Conservation (phyloP, 2,888 invertebrate genomes). For the Acanthococcus lagerstroemiae region DNA sequence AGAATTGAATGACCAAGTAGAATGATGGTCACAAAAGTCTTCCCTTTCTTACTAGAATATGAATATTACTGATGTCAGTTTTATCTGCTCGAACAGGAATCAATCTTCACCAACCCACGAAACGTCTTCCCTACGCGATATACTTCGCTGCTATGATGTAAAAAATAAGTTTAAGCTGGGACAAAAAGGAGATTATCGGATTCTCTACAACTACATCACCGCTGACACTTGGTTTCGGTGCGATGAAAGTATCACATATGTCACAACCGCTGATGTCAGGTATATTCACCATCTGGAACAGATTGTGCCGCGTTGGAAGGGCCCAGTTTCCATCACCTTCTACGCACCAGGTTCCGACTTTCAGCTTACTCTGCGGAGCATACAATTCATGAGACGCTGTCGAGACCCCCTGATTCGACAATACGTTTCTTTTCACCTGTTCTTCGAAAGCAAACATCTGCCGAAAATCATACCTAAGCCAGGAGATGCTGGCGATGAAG, state of each 20-base stretch:
- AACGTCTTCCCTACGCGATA: too few relatives aligned
- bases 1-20: too few relatives aligned
- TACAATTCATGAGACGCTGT: conserved; percentile 71
- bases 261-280: conserved; percentile 84
- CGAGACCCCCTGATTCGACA: conserved; percentile 58
- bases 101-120: too few relatives aligned
- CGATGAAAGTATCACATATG: conserved; percentile 79
- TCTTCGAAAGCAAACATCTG: conserved; percentile 77
- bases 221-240: conserved; percentile 52
- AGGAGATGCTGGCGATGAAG: conserved; percentile 49
- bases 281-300: conserved; percentile 83
- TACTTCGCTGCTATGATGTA: conserved; percentile 56
- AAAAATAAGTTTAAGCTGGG: conserved; percentile 51
- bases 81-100: too few relatives aligned
- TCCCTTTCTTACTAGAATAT: too few relatives aligned
- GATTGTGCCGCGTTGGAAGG: conserved; percentile 74
- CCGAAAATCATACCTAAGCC: conserved; percentile 47
- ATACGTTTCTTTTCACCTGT: conserved; percentile 78
- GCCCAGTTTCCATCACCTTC: conserved; percentile 75
- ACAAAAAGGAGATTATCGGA: conserved; percentile 77
- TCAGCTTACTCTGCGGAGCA: conserved; percentile 62
- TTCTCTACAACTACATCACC: conserved; percentile 72
- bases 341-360: conserved; percentile 81
- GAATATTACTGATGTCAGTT: too few relatives aligned
- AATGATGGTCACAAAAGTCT: too few relatives aligned